Base-by-base conservation (phyloP, 2,113 vertebrate genomes). In the Lepisosteus oculatus region DNA sequence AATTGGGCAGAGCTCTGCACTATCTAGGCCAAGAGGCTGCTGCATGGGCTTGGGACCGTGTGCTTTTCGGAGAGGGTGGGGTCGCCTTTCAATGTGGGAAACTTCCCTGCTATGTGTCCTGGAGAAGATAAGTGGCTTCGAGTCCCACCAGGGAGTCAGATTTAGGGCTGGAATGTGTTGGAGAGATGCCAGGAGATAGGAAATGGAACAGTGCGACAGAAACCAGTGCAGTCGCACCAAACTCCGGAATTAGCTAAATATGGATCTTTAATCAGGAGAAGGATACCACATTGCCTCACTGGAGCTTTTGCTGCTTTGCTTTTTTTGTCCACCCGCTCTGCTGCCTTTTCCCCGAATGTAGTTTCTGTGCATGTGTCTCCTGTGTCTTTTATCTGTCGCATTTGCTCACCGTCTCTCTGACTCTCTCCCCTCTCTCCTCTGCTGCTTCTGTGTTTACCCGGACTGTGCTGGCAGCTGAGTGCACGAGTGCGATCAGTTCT, bases 161-260 rank as follows among this genome's bases (percentile, higher is more conserved):
- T 41, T 8, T 41, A 3, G 8, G 45, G 43, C 74, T 66, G 81
- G 89, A 89, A 86, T 89, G 80, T 78, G 54, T 72, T 88, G 90
- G 84, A 85, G 42, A 68, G 43, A 54, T 81, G 88, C 87, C 89
- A 86, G 82, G 71, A 80, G 81, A 79, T 83, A 82, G 85, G 81
- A 76, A 85, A 73, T 79, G 78, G 84, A 72, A 74, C 85, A 84
- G 71, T 86, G 86, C 79, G 73, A 85, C 82, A 84, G 79, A 78
- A 72, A 8, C 17, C 4, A 61, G 47, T 78, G 83, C 79, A 84
- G 77, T 61, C 4, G 3, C 5, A 13, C 62, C 62, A 41, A 43
- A 61, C 76, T 8, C 17, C 74, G 82, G 79, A 83, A 14, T 12
- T 12, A 6, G 63, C 43, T 67, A 73, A 67, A 73, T 73, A 68